Conservation (phyloP, 2,888 invertebrate genomes). For the Hypercompe scribonia region DNA sequence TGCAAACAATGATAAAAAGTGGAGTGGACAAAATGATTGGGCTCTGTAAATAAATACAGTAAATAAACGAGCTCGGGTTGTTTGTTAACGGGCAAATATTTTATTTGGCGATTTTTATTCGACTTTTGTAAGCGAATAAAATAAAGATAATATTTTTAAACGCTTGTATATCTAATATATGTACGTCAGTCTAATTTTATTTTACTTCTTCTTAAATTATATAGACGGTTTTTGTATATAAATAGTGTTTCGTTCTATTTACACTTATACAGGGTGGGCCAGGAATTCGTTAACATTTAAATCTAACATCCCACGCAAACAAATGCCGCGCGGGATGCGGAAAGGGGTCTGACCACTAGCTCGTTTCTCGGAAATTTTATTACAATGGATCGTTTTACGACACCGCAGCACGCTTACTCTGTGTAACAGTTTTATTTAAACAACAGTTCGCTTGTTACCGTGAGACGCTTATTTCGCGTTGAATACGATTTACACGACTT, state of each 20-base stretch:
- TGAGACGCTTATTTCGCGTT: too few species aligned
- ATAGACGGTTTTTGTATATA: neutral
- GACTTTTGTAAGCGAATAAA: neutral
- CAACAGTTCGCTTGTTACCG: too few species aligned
- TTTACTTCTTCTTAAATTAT: neutral
- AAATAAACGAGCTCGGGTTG: neutral
- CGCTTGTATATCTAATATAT: neutral
- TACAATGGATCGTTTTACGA: too few species aligned
- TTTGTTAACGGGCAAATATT: slow-evolving; percentile 4
- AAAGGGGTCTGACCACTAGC: too few species aligned
- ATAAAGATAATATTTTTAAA: neutral
- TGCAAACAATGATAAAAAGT: slow-evolving; percentile 10
- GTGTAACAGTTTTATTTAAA: too few species aligned
- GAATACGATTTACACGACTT: too few species aligned
- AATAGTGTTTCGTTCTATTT: neutral
- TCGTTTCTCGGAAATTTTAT: too few species aligned
- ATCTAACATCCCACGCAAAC: too few species aligned
- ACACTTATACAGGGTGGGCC: too few species aligned
- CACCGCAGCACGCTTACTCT: too few species aligned
- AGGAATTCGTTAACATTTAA: too few species aligned
- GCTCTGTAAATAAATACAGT: neutral
- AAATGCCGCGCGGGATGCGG: too few species aligned
- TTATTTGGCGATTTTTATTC: neutral
- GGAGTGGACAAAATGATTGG: neutral
- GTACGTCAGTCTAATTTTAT: neutral